Evolutionary conservation across 2,888 invertebrate species (phyloP).

Genomic region (Litoditis marina): DNA sequence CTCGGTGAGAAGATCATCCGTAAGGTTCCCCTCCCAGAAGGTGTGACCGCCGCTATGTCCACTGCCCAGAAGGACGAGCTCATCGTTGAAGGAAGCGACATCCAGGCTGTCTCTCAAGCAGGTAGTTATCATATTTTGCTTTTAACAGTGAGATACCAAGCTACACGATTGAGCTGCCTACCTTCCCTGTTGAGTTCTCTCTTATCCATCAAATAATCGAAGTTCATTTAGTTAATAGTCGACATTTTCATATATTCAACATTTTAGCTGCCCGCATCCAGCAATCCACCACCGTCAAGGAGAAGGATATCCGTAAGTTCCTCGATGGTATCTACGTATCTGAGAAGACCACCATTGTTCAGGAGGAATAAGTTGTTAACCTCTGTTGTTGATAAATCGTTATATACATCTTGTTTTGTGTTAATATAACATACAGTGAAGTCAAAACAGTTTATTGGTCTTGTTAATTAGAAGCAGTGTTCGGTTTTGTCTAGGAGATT

Average conservation of each 20-base stretch:
- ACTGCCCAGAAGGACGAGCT: slow-evolving; percentile 94
- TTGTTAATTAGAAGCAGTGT: slow-evolving; percentile 28
- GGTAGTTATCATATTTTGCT: slow-evolving; percentile 67
- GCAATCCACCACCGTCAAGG: slow-evolving; percentile 96
- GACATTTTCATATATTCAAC: too few species aligned
- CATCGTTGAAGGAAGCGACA: slow-evolving; percentile 87
- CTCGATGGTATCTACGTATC: slow-evolving; percentile 99
- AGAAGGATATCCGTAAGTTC: slow-evolving; percentile 99
- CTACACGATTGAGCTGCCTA: too few species aligned
- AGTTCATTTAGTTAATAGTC: too few species aligned
- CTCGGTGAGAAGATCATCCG: slow-evolving; percentile 96
- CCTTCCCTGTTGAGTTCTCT: too few species aligned
- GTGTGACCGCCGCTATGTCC: slow-evolving; percentile 88
- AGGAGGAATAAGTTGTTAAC: slow-evolving; percentile 13
- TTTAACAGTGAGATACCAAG: too few species aligned
- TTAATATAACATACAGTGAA: background rate
- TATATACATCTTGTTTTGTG: slow-evolving; percentile 1
- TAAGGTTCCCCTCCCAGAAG: slow-evolving; percentile 88
- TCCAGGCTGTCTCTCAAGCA: slow-evolving; percentile 95
- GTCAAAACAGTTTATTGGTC: too few species aligned
- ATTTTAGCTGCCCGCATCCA: slow-evolving; percentile 88
- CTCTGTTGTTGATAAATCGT: slow-evolving; percentile 17
- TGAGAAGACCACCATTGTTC: slow-evolving; percentile 75
- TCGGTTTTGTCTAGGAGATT: slow-evolving; percentile 36
- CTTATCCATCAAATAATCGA: too few species aligned